These are phyloP conservation scores for Drosophila mayaguana DNA, from an alignment of 2,888 invertebrate species.

Conservation along the genomic window DNA sequence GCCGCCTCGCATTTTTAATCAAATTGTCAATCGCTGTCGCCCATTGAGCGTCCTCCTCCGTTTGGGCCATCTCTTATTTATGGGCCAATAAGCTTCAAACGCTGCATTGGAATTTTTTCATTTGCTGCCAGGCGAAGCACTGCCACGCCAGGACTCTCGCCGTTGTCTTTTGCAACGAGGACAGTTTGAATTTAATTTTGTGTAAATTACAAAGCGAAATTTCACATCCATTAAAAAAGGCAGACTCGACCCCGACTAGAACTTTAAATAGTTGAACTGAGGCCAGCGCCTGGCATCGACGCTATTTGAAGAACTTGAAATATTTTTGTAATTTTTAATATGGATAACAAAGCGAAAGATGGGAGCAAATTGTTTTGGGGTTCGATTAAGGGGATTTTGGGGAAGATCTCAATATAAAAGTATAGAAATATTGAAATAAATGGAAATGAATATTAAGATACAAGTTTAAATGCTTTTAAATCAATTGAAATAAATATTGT, in stretches of 20 bases:
- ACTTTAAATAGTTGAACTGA: constrained; percentile 28
- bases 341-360: neutral
- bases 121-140: constrained; percentile 42
- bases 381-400: neutral
- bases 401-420: too few relatives aligned
- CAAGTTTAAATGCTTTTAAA: too few relatives aligned
- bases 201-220: constrained; percentile 73
- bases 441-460: too few relatives aligned
- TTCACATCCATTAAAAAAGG: constrained; percentile 15
- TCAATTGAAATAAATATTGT: too few relatives aligned
- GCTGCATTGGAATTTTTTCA: constrained; percentile 80
- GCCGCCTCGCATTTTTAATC: constrained; percentile 72
- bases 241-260: neutral
- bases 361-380: neutral
- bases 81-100: constrained; percentile 82
- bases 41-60: constrained; percentile 39
- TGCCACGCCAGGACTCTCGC: constrained; percentile 23
- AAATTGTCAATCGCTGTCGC: constrained; percentile 79
- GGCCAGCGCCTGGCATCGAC: constrained; percentile 5
- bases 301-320: neutral
- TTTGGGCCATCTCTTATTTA: constrained; percentile 68
- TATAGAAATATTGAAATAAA: too few relatives aligned
- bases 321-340: constrained; percentile 44
- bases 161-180: constrained; percentile 48
- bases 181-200: constrained; percentile 79